phyloP scores from a whole-genome alignment of 30 jellyfish, hydroid and myxozoan species.

The Turritopsis rubra region DNA sequence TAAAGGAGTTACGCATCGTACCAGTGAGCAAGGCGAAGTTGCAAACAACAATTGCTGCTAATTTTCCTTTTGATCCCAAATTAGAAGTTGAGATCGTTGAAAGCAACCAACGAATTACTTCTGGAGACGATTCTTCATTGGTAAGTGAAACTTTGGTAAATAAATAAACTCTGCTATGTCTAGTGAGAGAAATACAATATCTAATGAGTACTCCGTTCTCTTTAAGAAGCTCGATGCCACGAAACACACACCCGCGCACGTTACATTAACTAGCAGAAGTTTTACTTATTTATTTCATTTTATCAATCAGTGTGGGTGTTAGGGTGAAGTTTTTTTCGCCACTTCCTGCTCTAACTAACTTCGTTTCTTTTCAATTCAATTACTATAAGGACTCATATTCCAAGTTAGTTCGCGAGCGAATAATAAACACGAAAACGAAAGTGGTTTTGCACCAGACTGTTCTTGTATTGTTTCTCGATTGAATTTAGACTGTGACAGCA shows the following conservation, averaged over 20 bases:
- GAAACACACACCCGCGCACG: too few species aligned
- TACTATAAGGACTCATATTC: too few species aligned
- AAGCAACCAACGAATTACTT: conserved; percentile 31
- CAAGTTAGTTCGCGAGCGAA: too few species aligned
- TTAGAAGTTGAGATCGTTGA: conserved; percentile 58
- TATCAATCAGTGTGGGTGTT: too few species aligned
- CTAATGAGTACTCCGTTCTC: too few species aligned
- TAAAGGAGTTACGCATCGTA: conserved; percentile 42
- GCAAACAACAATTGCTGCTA: conserved; percentile 60
- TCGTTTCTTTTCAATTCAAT: too few species aligned
- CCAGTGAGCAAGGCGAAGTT: conserved; percentile 49
- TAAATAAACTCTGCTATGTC: background rate
- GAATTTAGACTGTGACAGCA: conserved; percentile 2
- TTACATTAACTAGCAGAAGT: too few species aligned
- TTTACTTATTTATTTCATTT: too few species aligned
- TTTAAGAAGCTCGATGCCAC: too few species aligned
- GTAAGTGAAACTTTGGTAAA: conserved; percentile 25
- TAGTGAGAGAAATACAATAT: too few species aligned
- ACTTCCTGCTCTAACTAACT: too few species aligned
- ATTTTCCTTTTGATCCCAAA: conserved; percentile 60
- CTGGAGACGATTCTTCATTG: conserved; percentile 39
- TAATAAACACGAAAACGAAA: background rate
- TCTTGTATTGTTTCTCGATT: background rate
- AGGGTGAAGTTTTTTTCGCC: too few species aligned
- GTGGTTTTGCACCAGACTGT: background rate